These are phyloP conservation scores for Drosophila paracracens DNA, from an alignment of 2,888 invertebrate genomes.

Conservation along the genomic window DNA sequence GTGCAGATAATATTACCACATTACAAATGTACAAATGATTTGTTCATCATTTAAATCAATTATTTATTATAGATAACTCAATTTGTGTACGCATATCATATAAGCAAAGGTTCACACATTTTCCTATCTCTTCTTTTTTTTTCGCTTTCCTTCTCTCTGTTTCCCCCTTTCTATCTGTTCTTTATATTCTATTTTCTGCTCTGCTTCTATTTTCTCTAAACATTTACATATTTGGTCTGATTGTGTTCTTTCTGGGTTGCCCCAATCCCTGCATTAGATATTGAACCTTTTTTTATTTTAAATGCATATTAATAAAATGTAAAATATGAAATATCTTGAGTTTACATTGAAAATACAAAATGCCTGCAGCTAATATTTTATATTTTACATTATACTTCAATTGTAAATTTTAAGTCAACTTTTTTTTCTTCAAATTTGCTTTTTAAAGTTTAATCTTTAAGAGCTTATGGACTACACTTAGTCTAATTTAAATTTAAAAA, in stretches of 20 bases:
- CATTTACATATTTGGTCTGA: neutral
- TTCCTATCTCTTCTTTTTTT: neutral
- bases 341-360: neutral
- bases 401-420: neutral
- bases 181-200: neutral
- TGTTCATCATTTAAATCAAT: neutral
- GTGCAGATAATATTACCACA: neutral
- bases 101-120: neutral
- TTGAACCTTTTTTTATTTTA: neutral
- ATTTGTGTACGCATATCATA: neutral
- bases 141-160: fast-evolving
- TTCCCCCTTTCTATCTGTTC: neutral
- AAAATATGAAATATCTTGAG: neutral
- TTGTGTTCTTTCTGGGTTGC: neutral
- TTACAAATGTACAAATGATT: neutral
- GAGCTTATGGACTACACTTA: neutral
- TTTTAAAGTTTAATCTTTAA: neutral
- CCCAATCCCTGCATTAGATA: neutral
- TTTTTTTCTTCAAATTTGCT: neutral
- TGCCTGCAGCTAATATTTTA: neutral
- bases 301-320: neutral
- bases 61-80: neutral
- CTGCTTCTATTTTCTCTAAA: neutral
- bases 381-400: neutral
- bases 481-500: neutral